Evolutionary conservation across 2,797 vertebrate genomes (phyloP).

Genomic region (Mormyrops boulengeri): DNA sequence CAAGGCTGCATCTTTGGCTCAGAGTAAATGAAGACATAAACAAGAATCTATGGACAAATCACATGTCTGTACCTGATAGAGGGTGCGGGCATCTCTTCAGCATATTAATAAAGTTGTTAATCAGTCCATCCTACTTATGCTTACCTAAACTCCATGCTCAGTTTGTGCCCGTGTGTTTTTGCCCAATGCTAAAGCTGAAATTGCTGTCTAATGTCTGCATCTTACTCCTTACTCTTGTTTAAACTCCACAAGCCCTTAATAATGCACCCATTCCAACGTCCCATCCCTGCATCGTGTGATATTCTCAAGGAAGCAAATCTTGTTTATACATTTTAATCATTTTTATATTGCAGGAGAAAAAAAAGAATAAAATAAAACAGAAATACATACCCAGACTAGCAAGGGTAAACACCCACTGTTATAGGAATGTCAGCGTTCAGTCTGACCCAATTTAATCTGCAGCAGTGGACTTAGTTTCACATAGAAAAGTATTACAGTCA

Average conservation of each 20-base stretch:
- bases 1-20: neutral
- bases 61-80: neutral
- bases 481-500: neutral
- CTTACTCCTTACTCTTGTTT: neutral
- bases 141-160: neutral
- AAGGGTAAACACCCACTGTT: neutral
- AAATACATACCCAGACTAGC: neutral
- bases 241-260: neutral
- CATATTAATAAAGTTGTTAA: neutral
- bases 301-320: neutral
- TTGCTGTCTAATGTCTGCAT: neutral
- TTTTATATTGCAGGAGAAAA: neutral
- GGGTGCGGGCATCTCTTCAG: neutral
- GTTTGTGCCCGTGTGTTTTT: neutral
- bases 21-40: neutral
- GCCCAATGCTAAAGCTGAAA: neutral
- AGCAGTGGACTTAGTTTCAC: neutral
- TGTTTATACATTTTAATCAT: neutral
- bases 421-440: neutral
- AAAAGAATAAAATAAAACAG: neutral
- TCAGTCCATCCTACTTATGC: neutral
- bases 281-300: neutral
- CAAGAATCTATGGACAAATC: neutral
- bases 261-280: neutral
- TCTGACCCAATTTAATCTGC: neutral